These are phyloP conservation scores for Drosophila aldrichi DNA, from an alignment of 2,888 invertebrate genomes.

Conservation along the genomic window DNA sequence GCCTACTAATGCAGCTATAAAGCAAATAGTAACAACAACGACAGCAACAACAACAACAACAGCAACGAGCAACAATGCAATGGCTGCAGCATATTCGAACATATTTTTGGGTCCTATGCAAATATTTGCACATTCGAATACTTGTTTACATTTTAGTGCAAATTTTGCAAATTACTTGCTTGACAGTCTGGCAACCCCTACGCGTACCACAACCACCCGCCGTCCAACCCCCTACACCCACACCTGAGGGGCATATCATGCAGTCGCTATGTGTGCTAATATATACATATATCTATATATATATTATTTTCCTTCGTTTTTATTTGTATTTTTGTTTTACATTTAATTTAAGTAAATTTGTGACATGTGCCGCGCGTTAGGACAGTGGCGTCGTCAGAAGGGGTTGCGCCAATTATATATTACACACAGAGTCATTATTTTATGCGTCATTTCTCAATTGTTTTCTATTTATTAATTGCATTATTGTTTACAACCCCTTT, in stretches of 20 bases:
- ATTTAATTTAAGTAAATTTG: constrained; percentile 60
- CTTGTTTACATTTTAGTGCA: constrained; percentile 77
- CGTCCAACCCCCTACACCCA: constrained; percentile 2
- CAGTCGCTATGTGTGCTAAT: constrained; percentile 21
- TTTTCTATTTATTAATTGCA: no score
- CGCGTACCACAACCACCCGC: background rate
- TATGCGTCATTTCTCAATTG: background rate
- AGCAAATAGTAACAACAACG: constrained; percentile 22
- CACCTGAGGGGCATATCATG: constrained; percentile 24
- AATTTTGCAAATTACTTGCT: constrained; percentile 74
- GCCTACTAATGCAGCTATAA: constrained; percentile 46
- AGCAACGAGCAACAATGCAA: constrained; percentile 18
- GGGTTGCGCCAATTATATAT: background rate
- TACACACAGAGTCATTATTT: background rate
- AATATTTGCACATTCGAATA: constrained; percentile 71
- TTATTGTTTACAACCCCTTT: background rate
- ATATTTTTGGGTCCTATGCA: constrained; percentile 66
- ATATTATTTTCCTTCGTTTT: constrained; percentile 19
- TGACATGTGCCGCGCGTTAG: constrained; percentile 24
- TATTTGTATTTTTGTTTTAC: constrained; percentile 28
- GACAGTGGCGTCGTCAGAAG: constrained; percentile 21
- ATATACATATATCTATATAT: background rate
- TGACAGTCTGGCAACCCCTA: constrained; percentile 40
- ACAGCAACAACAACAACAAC: constrained; percentile 18
- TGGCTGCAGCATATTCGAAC: constrained; percentile 49